These are phyloP conservation scores for Calliphora vomitoria DNA, from an alignment of 2,888 invertebrate genomes.

Conservation along the genomic window DNA sequence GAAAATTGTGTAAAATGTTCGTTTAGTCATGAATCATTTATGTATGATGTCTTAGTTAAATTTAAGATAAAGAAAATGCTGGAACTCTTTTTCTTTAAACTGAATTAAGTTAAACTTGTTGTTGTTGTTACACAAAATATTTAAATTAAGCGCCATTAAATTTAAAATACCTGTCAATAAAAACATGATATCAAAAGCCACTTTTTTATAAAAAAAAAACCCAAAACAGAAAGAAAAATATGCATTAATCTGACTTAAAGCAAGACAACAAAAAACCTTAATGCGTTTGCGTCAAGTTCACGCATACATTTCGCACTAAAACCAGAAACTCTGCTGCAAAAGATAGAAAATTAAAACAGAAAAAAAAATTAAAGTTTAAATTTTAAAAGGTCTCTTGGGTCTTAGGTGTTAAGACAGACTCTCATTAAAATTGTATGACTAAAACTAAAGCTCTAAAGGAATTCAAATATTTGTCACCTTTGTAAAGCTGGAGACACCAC, in stretches of 20 bases:
- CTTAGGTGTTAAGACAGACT: slow-evolving; percentile 10
- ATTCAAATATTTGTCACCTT: slow-evolving; percentile 72
- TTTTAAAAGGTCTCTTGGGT: not conserved
- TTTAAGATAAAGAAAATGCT: not conserved
- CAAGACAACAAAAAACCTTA: slow-evolving; percentile 75
- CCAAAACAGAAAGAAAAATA: not conserved
- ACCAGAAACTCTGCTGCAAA: slow-evolving; percentile 44
- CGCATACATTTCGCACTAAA: slow-evolving; percentile 77
- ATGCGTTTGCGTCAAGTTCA: slow-evolving; percentile 83
- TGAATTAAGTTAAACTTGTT: slow-evolving; percentile 30
- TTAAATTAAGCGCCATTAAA: slow-evolving; percentile 74
- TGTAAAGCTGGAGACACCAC: not conserved
- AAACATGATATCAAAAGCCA: slow-evolving; percentile 68
- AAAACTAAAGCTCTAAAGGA: slow-evolving; percentile 34
- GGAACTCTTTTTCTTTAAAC: not conserved
- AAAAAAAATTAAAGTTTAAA: not conserved
- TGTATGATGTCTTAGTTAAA: slow-evolving; percentile 17
- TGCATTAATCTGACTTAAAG: slow-evolving; percentile 48
- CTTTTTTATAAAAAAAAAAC: slow-evolving; percentile 5
- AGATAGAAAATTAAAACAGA: slow-evolving; percentile 23
- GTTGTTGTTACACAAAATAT: slow-evolving; percentile 52
- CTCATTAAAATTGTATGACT: slow-evolving; percentile 68
- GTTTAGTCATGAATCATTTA: slow-evolving; percentile 53
- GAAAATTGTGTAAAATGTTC: slow-evolving; percentile 47
- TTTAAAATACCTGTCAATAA: slow-evolving; percentile 73